phyloP scores from a whole-genome alignment of 2,797 vertebrate species.

The Channallabes apus region DNA sequence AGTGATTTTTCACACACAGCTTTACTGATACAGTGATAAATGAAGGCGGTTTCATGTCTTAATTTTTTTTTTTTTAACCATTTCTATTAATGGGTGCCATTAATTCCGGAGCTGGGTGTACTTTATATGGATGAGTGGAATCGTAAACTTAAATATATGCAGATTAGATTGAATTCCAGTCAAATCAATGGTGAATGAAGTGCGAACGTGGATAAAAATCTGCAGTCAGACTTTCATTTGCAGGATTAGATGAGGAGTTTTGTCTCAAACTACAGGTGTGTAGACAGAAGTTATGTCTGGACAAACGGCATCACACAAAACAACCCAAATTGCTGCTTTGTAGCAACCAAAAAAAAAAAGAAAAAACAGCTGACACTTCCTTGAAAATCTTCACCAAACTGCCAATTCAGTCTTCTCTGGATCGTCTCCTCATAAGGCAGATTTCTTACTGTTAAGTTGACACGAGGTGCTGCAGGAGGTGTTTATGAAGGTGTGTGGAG shows the following conservation, averaged over 20 bases:
- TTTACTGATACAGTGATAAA: background rate
- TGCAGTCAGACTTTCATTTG: background rate
- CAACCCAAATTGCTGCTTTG: background rate
- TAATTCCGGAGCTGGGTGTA: background rate
- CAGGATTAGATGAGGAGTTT: background rate
- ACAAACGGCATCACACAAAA: background rate
- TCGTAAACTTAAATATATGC: background rate
- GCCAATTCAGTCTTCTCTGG: background rate
- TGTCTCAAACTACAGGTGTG: background rate
- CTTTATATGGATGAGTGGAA: background rate
- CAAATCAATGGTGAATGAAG: background rate
- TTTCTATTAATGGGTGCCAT: background rate
- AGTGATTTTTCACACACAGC: background rate
- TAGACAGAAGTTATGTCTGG: background rate
- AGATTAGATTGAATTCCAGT: background rate
- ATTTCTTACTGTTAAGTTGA: slow-evolving; percentile 22
- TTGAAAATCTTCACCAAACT: background rate
- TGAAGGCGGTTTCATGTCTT: background rate
- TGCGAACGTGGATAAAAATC: background rate
- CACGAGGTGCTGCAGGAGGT: background rate
- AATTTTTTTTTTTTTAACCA: background rate
- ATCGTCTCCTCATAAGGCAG: background rate
- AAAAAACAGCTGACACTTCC: background rate
- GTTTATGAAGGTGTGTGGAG: slow-evolving; percentile 22
- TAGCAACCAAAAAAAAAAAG: background rate